These are phyloP conservation scores for Drosophila cognata DNA, from an alignment of 2,888 invertebrate species.

Conservation along the genomic window DNA sequence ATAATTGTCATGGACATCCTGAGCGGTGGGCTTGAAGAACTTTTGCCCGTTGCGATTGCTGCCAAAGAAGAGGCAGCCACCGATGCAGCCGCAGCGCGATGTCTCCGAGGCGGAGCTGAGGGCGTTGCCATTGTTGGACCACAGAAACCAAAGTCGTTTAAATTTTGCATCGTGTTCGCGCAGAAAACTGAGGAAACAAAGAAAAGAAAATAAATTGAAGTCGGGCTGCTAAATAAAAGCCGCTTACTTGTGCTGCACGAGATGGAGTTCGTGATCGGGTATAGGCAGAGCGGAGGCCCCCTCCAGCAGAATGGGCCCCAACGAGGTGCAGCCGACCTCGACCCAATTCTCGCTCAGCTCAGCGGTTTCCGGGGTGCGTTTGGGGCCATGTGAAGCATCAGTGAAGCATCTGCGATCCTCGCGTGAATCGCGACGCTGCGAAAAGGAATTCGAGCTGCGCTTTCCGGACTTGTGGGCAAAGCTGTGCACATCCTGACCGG, in stretches of 20 bases:
- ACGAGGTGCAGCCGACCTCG: slow-evolving; percentile 94
- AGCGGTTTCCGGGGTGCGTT: slow-evolving; percentile 77
- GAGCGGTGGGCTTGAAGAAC: slow-evolving; percentile 94
- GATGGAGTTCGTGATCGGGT: slow-evolving; percentile 91
- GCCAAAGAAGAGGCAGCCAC: slow-evolving; percentile 98
- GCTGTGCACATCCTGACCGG: slow-evolving; percentile 63
- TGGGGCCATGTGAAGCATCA: slow-evolving; percentile 58
- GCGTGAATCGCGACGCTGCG: slow-evolving; percentile 83
- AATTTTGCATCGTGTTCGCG: slow-evolving; percentile 93
- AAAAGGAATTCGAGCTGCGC: slow-evolving; percentile 83
- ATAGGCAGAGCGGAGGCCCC: slow-evolving; percentile 93
- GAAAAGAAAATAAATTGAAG: neutral
- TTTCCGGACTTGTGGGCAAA: slow-evolving; percentile 68
- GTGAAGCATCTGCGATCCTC: slow-evolving; percentile 77
- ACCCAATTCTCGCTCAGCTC: slow-evolving; percentile 91
- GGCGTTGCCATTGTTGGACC: slow-evolving; percentile 87
- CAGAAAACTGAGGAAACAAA: slow-evolving; percentile 86
- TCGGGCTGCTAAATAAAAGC: neutral
- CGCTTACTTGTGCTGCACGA: slow-evolving; percentile 90
- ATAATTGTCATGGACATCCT: slow-evolving; percentile 92
- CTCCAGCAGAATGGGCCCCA: slow-evolving; percentile 96
- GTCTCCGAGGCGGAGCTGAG: slow-evolving; percentile 87
- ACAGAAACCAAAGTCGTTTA: slow-evolving; percentile 97
- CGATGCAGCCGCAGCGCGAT: slow-evolving; percentile 96
- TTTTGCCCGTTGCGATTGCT: slow-evolving; percentile 94